Conservation (phyloP, 1,140 invertebrate genomes). For the Nebria ingens region DNA sequence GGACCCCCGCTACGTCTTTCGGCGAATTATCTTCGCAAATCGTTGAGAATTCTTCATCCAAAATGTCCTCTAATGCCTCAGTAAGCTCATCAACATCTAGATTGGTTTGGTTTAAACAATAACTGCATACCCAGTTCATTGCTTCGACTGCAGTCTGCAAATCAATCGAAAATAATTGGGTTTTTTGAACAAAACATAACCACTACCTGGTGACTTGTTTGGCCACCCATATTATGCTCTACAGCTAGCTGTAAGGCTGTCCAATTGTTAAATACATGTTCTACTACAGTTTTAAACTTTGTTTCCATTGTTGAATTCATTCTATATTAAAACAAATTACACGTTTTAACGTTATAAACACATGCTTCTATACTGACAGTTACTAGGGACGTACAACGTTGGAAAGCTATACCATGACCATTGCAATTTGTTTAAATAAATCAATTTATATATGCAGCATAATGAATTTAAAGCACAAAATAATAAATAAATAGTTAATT, state of each 20-base stretch:
- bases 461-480: too few relatives aligned
- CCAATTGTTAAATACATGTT: conserved; percentile 53
- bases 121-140: conserved; percentile 46
- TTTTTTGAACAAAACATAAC: conserved; percentile 11
- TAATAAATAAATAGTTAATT: too few relatives aligned
- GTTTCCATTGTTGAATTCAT: conserved; percentile 24
- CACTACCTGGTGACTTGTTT: conserved; percentile 47
- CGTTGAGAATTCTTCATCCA: conserved; percentile 55
- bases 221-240: conserved; percentile 53
- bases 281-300: conserved; percentile 43
- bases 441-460: too few relatives aligned
- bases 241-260: conserved; percentile 49
- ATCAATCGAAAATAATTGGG: conserved; percentile 6
- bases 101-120: conserved; percentile 44
- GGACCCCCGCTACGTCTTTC: conserved; percentile 39
- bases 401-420: neutral
- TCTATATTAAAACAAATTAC: neutral
- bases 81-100: conserved; percentile 43
- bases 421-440: neutral
- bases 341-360: neutral
- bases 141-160: conserved; percentile 45
- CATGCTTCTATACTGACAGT: neutral
- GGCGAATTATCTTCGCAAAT: conserved; percentile 52
- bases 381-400: neutral
- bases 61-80: conserved; percentile 48